These are phyloP conservation scores for Anhinga anhinga DNA, from an alignment of 2,113 vertebrate genomes.

Conservation along the genomic window DNA sequence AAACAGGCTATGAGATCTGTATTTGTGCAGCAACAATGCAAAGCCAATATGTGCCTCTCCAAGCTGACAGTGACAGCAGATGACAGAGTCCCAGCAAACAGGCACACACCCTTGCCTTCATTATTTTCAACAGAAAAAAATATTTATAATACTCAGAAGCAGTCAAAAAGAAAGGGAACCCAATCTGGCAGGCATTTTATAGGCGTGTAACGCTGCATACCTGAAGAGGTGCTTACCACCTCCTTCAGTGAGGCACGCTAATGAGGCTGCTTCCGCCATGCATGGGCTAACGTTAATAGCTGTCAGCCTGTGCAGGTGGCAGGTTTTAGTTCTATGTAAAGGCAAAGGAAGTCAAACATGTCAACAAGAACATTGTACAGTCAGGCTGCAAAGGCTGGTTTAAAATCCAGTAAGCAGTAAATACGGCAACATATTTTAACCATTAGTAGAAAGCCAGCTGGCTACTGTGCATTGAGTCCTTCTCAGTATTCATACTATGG, in stretches of 20 bases:
- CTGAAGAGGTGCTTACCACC: not conserved
- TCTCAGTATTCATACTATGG: not conserved
- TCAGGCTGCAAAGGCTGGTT: not conserved
- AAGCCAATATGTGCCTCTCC: not conserved
- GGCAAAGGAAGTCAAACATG: not conserved
- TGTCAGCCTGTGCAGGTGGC: not conserved
- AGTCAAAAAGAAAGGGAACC: not conserved
- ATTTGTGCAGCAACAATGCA: not conserved
- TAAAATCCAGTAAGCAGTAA: not conserved
- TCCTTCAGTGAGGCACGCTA: not conserved
- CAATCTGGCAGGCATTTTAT: not conserved
- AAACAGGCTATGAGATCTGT: not conserved
- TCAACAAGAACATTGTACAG: not conserved
- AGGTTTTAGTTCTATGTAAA: not conserved
- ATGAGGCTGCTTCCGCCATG: not conserved
- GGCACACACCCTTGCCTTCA: not conserved
- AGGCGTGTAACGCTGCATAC: not conserved
- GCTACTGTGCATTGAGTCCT: not conserved
- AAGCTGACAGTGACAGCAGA: not conserved
- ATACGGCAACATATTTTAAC: not conserved
- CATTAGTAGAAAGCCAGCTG: not conserved
- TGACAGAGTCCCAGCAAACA: not conserved
- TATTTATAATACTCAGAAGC: not conserved
- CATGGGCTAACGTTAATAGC: not conserved
- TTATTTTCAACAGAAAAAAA: not conserved